A percentile compares a stretch with the other conserved stretches of the same genome.
These are phyloP conservation scores for Dorcus hopei DNA, from an alignment of 2,888 invertebrate genomes.

Conservation along the genomic window DNA sequence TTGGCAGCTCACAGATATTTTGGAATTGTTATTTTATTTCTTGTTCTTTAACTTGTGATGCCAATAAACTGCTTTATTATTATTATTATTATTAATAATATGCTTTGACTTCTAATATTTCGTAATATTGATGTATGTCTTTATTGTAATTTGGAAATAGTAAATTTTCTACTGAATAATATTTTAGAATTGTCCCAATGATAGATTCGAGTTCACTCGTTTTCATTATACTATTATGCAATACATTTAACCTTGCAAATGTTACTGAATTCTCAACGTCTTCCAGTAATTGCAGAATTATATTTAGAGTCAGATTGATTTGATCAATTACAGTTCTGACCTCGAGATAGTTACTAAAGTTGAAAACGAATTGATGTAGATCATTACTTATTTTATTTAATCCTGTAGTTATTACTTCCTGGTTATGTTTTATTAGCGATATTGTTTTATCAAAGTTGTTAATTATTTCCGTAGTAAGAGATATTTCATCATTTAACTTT, in stretches of 20 bases:
- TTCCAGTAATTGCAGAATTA: not conserved
- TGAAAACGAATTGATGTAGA: not conserved
- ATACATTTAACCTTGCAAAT: not conserved
- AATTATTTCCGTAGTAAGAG: not conserved
- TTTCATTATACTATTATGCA: not conserved
- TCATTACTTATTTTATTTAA: not conserved
- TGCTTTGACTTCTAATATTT: not conserved
- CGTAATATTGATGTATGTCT: not conserved
- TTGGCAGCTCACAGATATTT: too few relatives aligned
- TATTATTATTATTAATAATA: too few relatives aligned
- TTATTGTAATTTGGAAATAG: too few relatives aligned
- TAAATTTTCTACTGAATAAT: not conserved
- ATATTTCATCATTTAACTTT: not conserved
- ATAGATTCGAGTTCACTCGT: too few relatives aligned
- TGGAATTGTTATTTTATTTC: too few relatives aligned
- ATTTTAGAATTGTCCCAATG: not conserved
- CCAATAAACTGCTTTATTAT: too few relatives aligned
- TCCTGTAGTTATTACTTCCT: not conserved
- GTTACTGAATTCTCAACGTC: not conserved
- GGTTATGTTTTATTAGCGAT: not conserved
- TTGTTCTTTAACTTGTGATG: too few relatives aligned
- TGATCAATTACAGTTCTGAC: too few relatives aligned
- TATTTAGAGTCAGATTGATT: not conserved
- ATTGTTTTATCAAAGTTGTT: not conserved
- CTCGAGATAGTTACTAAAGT: too few relatives aligned